Conservation (phyloP, 1,140 invertebrate species). For the Leptopilina boulardi region DNA sequence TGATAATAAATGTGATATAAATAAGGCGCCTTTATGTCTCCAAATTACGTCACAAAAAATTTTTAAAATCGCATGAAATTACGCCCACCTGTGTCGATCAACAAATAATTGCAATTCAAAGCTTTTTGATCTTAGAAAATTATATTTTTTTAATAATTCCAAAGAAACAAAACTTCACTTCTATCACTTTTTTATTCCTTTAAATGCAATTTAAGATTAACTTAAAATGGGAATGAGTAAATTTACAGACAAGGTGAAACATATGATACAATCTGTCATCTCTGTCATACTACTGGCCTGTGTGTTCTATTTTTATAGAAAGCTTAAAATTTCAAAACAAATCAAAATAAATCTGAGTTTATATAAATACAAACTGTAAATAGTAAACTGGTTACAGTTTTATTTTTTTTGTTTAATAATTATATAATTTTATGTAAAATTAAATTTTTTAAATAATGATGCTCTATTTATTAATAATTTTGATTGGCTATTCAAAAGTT, state of each 20-base stretch:
- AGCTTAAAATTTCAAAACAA: neutral
- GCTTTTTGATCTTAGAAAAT: neutral
- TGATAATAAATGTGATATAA: slow-evolving; percentile 17
- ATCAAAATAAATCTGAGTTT: neutral
- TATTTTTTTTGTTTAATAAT: too few relatives aligned
- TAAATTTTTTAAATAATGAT: neutral
- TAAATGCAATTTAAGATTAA: neutral
- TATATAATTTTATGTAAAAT: too few relatives aligned
- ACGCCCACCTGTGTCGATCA: slow-evolving; percentile 14
- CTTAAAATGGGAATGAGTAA: neutral
- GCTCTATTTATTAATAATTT: neutral
- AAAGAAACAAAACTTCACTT: neutral
- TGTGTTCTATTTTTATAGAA: neutral
- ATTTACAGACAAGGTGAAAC: too few relatives aligned
- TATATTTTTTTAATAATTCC: neutral
- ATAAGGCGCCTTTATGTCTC: neutral
- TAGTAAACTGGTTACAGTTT: neutral
- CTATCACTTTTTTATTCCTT: neutral
- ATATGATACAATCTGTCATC: neutral
- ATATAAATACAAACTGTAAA: neutral
- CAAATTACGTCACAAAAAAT: slow-evolving; percentile 43
- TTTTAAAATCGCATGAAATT: slow-evolving; percentile 13
- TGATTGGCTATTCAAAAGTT: neutral
- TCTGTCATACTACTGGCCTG: neutral
- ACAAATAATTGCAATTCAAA: neutral